Base-by-base conservation (phyloP, 2,797 vertebrate species). In the Nannoperca australis region DNA sequence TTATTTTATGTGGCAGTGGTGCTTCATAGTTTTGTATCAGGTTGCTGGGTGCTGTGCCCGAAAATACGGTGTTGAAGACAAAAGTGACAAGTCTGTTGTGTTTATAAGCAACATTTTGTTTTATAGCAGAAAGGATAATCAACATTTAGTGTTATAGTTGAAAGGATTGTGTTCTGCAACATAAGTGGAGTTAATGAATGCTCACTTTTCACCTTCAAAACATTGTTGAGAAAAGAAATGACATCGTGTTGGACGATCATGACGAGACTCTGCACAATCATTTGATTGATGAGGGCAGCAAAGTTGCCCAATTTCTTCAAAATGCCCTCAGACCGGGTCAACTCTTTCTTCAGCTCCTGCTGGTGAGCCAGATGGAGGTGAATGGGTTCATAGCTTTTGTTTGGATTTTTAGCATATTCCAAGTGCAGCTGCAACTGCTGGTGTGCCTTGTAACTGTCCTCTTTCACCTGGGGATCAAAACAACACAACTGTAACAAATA, bases 201-300 rank as follows among this genome's bases (percentile, higher is more conserved):
- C 24, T 65, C 32, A 60, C 13, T 55, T 45, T 83, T 93, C 73
- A 97, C 97, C 95, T 96, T 94, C 56, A 96, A 55, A 58, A 93
- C 55, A 8, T 58, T 54, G 56, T 58, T 54, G 56, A 96, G 90
- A 63, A 97, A 97, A 10, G 80, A 71, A 0, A 44, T 54, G 54
- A 92, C 83, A 27, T 96, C 91, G 27, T 83, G 55, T 38, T 88
- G 90, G 71, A 92, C 63, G 40, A 95, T 45, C 0, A 93, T 93
- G 79, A 93, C 75, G 0, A 97, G 88, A 68, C 62, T 94, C 90
- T 97, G 95, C 51, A 94, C 84, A 9, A 90, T 92, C 89, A 97
- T 95, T 20, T 92, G 89, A 79, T 95, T 77, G 15, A 95, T 68
- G n/a, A 98, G 92, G 24, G 88, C 74, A n/a, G 92, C 91, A 54